Evolutionary conservation across 2,888 invertebrate species (phyloP).

Genomic region (Papilio protenor): DNA sequence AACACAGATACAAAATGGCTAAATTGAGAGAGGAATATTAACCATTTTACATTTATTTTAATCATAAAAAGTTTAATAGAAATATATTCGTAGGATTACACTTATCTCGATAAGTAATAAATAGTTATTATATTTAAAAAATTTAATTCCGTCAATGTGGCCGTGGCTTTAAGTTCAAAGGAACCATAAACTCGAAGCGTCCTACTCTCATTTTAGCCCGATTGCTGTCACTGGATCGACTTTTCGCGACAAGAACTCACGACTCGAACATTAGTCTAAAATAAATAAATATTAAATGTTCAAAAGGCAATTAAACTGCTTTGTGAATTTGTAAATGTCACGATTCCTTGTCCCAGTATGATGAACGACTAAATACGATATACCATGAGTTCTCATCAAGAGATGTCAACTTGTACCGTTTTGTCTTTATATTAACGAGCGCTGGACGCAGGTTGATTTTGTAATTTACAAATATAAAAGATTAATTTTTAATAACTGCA

Average conservation of each 20-base stretch:
- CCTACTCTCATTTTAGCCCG: constrained; percentile 58
- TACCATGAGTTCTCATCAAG: constrained; percentile 46
- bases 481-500: neutral
- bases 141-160: constrained; percentile 42
- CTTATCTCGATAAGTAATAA: constrained; percentile 34
- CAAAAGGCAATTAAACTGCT: constrained; percentile 30
- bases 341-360: constrained; percentile 12
- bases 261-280: constrained; percentile 44
- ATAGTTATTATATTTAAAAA: constrained; percentile 46
- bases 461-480: constrained; percentile 17
- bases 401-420: constrained; percentile 53
- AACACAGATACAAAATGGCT: constrained; percentile 71
- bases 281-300: constrained; percentile 34
- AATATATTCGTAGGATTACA: constrained; percentile 17
- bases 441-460: constrained; percentile 53
- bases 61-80: constrained; percentile 43
- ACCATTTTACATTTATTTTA: constrained; percentile 47
- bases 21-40: constrained; percentile 64
- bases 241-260: constrained; percentile 47
- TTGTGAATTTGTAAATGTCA: constrained; percentile 24
- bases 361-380: constrained; percentile 5
- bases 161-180: constrained; percentile 51
- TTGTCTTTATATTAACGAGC: constrained; percentile 53
- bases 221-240: constrained; percentile 51
- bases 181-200: constrained; percentile 54